Evolutionary conservation across 2,888 invertebrate genomes (phyloP), one percentile per base, ranked within the genome.

Genomic region (Mellilla xanthometata): DNA sequence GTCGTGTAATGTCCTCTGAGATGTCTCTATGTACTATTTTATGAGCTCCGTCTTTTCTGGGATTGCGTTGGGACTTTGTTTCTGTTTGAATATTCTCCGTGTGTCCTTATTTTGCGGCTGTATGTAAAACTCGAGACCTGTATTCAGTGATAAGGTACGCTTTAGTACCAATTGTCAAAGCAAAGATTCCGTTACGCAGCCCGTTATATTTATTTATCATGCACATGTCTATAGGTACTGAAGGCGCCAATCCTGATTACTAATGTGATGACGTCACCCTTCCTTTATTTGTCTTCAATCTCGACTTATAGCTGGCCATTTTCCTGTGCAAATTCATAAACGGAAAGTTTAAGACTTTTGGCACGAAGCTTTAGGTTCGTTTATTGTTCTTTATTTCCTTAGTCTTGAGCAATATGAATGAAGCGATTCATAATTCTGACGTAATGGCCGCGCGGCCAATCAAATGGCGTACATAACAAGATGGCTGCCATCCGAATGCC

Each of bases 401-500:
- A 44, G 19, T 36, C 47, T 29, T 43, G 26, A 22, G 34, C 38
- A 46, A 47, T 54, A 73, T 75, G 71, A 75, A 74, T 74, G 71
- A 65, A 72, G 58, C 59, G 54, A 62, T 58, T 65, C 64, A 73
- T 71, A 69, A 72, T 62, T 57, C 60, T 73, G 71, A 74, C 73
- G 72, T 71, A 73, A 75, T 58, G 56, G 60, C 52, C 52, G 59
- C 57, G 51, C 56, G 57, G 60, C 69, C 71, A 71, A 75, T 77
- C 72, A 69, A 70, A 69, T 58, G 54, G 56, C 68, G 62, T 59
- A 63, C 62, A 71, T 67, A 65, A 69, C 81, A 86, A 85, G 72
- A 86, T 84, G 85, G 85, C 86, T 59, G 83, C 60, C 74, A 60
- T 72, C 76, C 57, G 71, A 73, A 86, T 74, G 73, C 85, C 75